A percentile compares a stretch with the other conserved stretches of the same genome.
Conservation (phyloP, 2,113 vertebrate species). For the Pelusios castaneus region DNA sequence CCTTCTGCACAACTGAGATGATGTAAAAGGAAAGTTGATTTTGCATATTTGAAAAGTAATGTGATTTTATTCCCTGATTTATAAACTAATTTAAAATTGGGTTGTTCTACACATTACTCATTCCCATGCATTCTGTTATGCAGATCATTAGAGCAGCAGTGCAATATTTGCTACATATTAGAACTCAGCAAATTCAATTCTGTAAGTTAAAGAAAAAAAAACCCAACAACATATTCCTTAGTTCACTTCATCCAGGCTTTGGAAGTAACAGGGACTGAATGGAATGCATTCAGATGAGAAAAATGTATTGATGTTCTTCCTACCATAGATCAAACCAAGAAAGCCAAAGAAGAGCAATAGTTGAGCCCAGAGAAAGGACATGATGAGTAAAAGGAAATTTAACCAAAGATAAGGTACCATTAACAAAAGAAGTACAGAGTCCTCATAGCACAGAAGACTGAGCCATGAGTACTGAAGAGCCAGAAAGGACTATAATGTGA, state of each 20-base stretch:
- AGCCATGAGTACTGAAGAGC: rapidly evolving
- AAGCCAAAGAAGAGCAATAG: not conserved
- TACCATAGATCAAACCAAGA: not conserved
- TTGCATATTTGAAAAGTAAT: not conserved
- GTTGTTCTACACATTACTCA: not conserved
- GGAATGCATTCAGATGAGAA: not conserved
- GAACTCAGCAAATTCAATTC: not conserved
- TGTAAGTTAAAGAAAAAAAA: not conserved
- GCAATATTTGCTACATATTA: not conserved
- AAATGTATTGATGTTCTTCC: not conserved
- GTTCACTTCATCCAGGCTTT: not conserved
- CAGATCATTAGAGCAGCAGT: not conserved
- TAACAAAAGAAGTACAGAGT: not conserved
- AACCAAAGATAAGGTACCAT: not conserved
- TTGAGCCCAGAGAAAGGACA: not conserved
- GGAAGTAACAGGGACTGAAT: not conserved
- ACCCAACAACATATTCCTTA: not conserved
- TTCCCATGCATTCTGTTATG: not conserved
- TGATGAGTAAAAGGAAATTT: not conserved
- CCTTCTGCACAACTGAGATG: not conserved
- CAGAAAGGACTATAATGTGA: rapidly evolving
- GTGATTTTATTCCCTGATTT: not conserved
- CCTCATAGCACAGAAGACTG: not conserved
- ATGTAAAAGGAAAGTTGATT: not conserved
- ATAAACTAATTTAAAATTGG: not conserved